Evolutionary conservation across 2,797 vertebrate genomes (phyloP).

Genomic region (Peromyscus attwateri): DNA sequence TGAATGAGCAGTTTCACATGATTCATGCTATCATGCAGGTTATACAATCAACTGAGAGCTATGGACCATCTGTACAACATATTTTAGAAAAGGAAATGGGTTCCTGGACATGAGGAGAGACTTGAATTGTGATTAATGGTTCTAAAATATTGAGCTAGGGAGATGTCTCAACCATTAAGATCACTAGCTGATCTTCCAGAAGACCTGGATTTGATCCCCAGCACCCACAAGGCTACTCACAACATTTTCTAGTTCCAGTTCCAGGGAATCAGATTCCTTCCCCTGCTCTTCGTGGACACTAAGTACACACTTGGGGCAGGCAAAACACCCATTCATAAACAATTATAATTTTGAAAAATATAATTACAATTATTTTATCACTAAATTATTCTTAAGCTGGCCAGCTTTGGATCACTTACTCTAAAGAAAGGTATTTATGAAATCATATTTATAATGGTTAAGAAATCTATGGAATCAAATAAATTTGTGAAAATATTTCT

Average conservation of each 20-base stretch:
- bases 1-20: background rate
- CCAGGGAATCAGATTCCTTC: background rate
- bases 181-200: background rate
- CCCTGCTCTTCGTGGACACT: too few species aligned
- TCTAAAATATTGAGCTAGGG: background rate
- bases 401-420: background rate
- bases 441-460: background rate
- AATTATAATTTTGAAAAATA: background rate
- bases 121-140: background rate
- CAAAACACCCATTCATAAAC: background rate
- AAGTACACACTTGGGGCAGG: background rate
- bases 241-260: background rate
- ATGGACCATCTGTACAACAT: background rate
- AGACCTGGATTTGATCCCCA: background rate
- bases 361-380: background rate
- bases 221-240: rapidly evolving
- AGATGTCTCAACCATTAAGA: background rate
- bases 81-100: background rate
- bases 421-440: background rate
- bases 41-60: background rate
- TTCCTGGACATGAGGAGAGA: background rate
- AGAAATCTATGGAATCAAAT: background rate
- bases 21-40: background rate
- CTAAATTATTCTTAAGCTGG: background rate
- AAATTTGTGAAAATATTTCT: background rate